Base-by-base conservation (phyloP, 2,797 vertebrate genomes). In the Bucorvus abyssinicus region DNA sequence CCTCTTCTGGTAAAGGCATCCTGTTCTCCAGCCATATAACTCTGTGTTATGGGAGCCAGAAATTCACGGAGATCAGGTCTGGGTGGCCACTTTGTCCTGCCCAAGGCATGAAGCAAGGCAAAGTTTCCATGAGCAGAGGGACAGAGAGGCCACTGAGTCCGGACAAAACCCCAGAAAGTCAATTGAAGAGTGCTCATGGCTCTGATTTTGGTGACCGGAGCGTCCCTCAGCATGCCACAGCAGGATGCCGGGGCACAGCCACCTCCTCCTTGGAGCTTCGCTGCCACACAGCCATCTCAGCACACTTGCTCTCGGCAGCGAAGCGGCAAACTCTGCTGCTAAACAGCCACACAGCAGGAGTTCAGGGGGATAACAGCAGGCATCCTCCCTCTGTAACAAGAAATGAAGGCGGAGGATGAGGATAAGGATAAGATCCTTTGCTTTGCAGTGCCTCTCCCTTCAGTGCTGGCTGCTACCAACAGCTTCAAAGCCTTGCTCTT, bases 401-500 rank as follows among this genome's bases (percentile, higher is more conserved):
- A 64, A 76, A 45, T 7, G 30, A 40, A 92, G 79, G 73, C 3
- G 4, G 47, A 49, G 22, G 47, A 22, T 23, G 40, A 80, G 53
- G 16, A 65, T 59, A n/a, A 87, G 68, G 76, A 79, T 42, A 86
- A 85, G 67, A 71, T 71, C 21, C 57, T 77, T 38, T 77, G 85
- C 92, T 79, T 97, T 84, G 57, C 79, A 94, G 94, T 61, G 2
- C 69, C 74, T 86, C 67, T 91, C 67, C 73, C 55, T 60, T 84
- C 9, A 0, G 32, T 4, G 63, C 65, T 44, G 61, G 61, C 84
- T 93, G 87, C 65, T 84, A 44, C 85, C n/a, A 6, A 84, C 49
- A 71, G 84, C 92, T 95, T 95, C 93, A 95, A 94, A 96, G 85
- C 69, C 30, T 53, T 10, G 36, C 30, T 81, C 53, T 89, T 69